Percentiles rank a stretch among this genome's conserved stretches.
phyloP scores from a whole-genome alignment of 2,888 invertebrate genomes.

The Apamea crenata region DNA sequence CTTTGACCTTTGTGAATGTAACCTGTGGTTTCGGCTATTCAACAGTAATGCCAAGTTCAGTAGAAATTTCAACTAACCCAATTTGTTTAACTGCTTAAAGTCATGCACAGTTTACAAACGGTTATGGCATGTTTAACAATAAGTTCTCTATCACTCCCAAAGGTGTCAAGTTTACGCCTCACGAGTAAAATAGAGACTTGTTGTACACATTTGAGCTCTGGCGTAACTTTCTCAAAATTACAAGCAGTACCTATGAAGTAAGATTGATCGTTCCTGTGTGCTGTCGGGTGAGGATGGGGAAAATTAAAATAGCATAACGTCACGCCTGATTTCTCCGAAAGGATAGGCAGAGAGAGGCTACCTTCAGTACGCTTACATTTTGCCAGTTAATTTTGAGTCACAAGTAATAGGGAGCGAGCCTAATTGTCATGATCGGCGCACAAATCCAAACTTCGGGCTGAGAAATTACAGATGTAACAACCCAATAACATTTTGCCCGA shows the following conservation, averaged over 20 bases:
- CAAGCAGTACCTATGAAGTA: not conserved
- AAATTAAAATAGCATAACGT: not conserved
- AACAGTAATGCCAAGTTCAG: not conserved
- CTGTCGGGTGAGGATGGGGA: not conserved
- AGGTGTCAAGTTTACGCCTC: conserved; percentile 14
- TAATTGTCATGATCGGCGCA: not conserved
- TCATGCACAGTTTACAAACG: conserved; percentile 38
- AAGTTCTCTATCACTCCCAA: conserved; percentile 34
- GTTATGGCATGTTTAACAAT: conserved; percentile 34
- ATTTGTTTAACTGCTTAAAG: conserved; percentile 33
- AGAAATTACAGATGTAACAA: not conserved
- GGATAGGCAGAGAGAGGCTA: not conserved
- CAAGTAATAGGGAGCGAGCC: not conserved
- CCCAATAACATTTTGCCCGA: not conserved
- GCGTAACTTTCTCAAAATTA: conserved; percentile 10
- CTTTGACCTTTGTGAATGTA: not conserved
- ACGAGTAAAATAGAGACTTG: conserved; percentile 12
- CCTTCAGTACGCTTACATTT: not conserved
- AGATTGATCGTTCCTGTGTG: not conserved
- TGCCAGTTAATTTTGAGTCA: not conserved
- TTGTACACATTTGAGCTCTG: conserved; percentile 13
- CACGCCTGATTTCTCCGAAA: not conserved
- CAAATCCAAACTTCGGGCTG: not conserved
- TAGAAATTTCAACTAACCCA: conserved; percentile 22
- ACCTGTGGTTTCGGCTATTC: not conserved